A percentile compares a stretch with the other conserved stretches of the same genome.
Evolutionary conservation across 2,888 invertebrate genomes (phyloP).

Genomic region (Plagiodera versicolora): DNA sequence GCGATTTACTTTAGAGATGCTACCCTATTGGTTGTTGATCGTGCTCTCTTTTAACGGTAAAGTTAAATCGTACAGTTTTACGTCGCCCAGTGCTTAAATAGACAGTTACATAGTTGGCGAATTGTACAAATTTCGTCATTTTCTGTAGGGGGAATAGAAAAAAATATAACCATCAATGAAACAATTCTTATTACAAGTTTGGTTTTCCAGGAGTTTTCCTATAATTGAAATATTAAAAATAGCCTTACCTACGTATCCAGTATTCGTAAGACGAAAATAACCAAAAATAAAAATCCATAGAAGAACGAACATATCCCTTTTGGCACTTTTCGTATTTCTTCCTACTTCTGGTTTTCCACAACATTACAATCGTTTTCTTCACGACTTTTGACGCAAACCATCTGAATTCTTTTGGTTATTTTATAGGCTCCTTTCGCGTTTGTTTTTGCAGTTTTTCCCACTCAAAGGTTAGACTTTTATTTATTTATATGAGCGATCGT

Average conservation of each 20-base stretch:
- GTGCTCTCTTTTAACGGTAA: no score
- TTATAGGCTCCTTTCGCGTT: not conserved
- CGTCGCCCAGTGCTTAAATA: no score
- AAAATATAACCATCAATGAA: no score
- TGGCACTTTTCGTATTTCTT: constrained; percentile 25
- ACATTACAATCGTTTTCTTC: constrained; percentile 35
- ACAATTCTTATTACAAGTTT: no score
- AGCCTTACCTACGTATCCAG: constrained; percentile 39
- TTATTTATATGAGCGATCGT: not conserved
- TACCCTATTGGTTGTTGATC: no score
- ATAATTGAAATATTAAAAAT: not conserved
- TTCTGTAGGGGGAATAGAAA: no score
- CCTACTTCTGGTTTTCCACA: constrained; percentile 37
- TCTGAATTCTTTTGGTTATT: constrained; percentile 6
- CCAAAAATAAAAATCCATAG: constrained; percentile 35
- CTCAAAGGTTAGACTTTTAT: not conserved
- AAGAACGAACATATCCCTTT: constrained; percentile 36
- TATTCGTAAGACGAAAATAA: constrained; percentile 28
- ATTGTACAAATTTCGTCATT: no score
- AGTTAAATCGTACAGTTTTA: no score
- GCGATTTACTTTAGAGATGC: no score
- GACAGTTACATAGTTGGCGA: no score
- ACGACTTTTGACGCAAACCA: constrained; percentile 17
- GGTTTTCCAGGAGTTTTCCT: not conserved
- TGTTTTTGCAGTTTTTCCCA: not conserved